Base-by-base conservation (phyloP, 2,113 vertebrate species). In the Zosterops lateralis region DNA sequence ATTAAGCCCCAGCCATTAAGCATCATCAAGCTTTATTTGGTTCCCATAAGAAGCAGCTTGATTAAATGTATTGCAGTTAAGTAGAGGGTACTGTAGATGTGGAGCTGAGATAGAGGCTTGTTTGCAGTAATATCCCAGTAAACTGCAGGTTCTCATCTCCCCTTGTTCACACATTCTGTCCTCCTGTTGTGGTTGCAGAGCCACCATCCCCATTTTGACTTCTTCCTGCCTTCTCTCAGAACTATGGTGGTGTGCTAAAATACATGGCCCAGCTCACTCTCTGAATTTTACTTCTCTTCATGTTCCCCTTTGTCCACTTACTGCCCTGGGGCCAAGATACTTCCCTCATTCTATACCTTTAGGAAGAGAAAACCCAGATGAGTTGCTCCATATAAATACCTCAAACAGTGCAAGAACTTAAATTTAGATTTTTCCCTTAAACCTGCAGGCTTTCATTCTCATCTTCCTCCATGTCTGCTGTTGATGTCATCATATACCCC, bases 21-120 rank as follows among this genome's bases (percentile, higher is more conserved):
- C 57, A 94, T 93, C 92, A 94, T 94, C 92, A 93, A 87, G 89
- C 83, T 96, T 95, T 96, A 94, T 96, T 96, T 91, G 70, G 80
- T 76, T 93, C 80, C 87, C 76, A 53, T 90, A 84, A 94, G 92
- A 96, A 96, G 95, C 80, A 85, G 90, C 78, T 93, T 96, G 92
- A 96, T 96, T 95, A 94, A 93, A 95, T 70, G 82, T 25, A 65
- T 65, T 91, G 70, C 83, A 90, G 83, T 90, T 93, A 88, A 93
- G 51, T n/a, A 74, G 89, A 84, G 80, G 65, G 65, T 68, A n/a
- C 68, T 74, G 90, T 71, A 28, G 72, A 56, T 74, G 47, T 83
- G 48, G 76, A 71, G 84, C 72, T 86, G 68, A 86, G 72, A 58
- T 17, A 14, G 64, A 94, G 24, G 67, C 25, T 83, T 90, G 72